Evolutionary conservation across 1,140 invertebrate species (phyloP).

Genomic region (Leptinotarsa defecta): DNA sequence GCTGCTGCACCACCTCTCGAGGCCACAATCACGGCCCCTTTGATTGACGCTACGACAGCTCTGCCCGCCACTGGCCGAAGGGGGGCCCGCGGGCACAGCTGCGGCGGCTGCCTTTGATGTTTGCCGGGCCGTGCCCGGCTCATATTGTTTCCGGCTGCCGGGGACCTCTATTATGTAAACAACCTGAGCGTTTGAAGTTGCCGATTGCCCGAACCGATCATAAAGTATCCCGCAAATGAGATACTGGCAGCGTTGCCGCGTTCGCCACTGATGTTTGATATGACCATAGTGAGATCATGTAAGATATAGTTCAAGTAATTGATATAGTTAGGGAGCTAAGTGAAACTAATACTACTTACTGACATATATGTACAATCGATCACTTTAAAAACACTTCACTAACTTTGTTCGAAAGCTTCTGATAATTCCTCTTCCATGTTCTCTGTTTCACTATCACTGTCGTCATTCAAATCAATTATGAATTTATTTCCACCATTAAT

Average conservation of each 20-base stretch:
- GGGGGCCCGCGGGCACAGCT: constrained; percentile 35
- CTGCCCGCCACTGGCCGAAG: constrained; percentile 7
- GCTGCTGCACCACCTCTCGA: background rate
- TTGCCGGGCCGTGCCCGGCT: constrained; percentile 51
- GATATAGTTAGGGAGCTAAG: no score
- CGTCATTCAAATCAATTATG: no score
- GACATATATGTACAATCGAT: no score
- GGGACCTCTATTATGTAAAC: constrained; percentile 58
- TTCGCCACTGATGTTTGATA: background rate
- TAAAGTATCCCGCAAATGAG: constrained; percentile 56
- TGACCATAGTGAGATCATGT: no score
- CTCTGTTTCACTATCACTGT: no score
- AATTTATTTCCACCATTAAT: no score
- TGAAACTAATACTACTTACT: no score
- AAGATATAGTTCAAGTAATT: no score
- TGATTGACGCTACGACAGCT: background rate
- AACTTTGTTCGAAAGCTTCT: no score
- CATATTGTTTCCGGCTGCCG: constrained; percentile 58
- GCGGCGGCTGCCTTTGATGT: constrained; percentile 49
- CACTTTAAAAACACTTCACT: no score
- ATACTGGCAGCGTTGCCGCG: constrained; percentile 16
- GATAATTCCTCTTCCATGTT: no score
- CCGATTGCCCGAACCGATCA: constrained; percentile 50
- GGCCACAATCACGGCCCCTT: background rate
- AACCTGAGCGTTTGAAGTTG: constrained; percentile 55